phyloP scores from a whole-genome alignment of 2,113 vertebrate genomes.

The Rhinoderma darwinii region DNA sequence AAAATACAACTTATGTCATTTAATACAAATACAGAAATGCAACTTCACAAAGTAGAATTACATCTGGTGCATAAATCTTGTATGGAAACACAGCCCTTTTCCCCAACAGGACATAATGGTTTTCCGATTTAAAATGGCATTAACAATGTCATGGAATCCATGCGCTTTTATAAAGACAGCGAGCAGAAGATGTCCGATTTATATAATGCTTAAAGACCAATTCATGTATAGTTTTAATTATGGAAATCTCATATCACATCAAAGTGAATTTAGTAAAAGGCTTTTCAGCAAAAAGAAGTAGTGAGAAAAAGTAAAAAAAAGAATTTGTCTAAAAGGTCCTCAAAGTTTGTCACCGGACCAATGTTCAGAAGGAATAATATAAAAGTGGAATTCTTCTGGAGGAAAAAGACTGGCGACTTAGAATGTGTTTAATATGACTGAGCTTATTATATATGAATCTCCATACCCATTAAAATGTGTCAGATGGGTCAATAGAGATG shows the following conservation, averaged over 20 bases:
- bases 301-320: not conserved
- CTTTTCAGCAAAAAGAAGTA: not conserved
- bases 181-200: not conserved
- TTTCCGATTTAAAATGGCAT: not conserved
- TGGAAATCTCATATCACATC: slow-evolving; percentile 3
- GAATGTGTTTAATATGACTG: not conserved
- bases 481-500: not conserved
- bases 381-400: not conserved
- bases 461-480: slow-evolving; percentile 16
- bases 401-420: not conserved
- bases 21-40: not conserved
- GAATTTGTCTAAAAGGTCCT: not conserved
- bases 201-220: not conserved
- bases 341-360: slow-evolving; percentile 9
- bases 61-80: not conserved
- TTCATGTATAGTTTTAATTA: slow-evolving; percentile 10
- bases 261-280: slow-evolving; percentile 20
- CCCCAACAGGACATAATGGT: not conserved
- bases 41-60: no score
- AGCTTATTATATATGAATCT: slow-evolving; percentile 2
- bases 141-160: not conserved
- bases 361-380: not conserved
- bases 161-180: not conserved
- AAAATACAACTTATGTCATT: not conserved
- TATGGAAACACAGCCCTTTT: not conserved